Conservation (phyloP, 2,797 vertebrate genomes). For the Propithecus perrieri region DNA sequence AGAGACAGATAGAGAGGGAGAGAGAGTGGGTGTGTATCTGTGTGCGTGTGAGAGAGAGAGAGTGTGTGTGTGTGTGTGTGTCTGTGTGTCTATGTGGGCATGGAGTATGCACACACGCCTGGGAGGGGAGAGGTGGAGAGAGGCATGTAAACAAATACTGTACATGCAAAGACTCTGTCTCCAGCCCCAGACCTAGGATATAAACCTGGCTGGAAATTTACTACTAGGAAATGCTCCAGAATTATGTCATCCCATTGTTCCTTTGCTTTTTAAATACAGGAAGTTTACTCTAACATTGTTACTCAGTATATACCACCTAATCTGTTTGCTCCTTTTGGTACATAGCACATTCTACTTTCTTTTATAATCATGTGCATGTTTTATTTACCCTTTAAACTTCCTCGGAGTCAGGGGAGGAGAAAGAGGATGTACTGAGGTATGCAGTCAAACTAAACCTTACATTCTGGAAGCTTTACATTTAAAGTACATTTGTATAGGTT, state of each 20-base stretch:
- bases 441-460: neutral
- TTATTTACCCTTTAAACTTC: slow-evolving; percentile 35
- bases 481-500: neutral
- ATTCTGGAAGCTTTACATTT: neutral
- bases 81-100: neutral
- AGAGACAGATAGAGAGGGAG: too few species aligned
- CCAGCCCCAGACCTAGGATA: neutral
- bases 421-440: neutral
- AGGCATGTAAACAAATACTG: slow-evolving; percentile 4
- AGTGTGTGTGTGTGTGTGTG: accelerated
- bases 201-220: slow-evolving; percentile 28
- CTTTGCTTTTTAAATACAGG: neutral
- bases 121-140: neutral
- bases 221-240: neutral
- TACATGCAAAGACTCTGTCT: neutral
- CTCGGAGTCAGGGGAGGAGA: neutral
- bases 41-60: neutral
- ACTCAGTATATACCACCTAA: neutral
- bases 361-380: slow-evolving; percentile 2
- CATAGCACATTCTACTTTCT: neutral
- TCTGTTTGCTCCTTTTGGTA: slow-evolving; percentile 28
- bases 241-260: slow-evolving; percentile 4
- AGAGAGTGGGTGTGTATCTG: too few species aligned
- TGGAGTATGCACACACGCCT: neutral
- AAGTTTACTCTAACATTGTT: neutral